Base-by-base conservation (phyloP, 2,888 invertebrate species). In the Agelastica alni region DNA sequence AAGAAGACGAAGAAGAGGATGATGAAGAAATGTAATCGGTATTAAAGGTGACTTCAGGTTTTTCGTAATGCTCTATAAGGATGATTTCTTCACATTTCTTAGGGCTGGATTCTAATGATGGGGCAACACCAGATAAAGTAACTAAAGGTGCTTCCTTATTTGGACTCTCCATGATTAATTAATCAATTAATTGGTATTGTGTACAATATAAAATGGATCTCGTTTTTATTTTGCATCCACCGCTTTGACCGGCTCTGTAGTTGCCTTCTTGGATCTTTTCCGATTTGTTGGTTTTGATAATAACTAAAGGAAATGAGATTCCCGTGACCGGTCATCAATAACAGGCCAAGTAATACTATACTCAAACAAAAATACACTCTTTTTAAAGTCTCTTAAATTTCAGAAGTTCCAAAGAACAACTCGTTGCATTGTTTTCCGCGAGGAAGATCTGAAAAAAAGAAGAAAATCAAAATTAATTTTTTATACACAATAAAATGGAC, bases 221-320 rank as follows among this genome's bases (percentile, higher is more conserved):
- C 46, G 37, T 52, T 56, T 28, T 39, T 54, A 53, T 63, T 66
- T 59, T 71, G 71, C 71, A 71, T 71, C 68, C 69, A 72, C 59
- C 71, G 67, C 47, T 69, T 66, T 6, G 73, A 75, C 71, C 76
- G 77, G 49, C 73, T 72, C 75, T 81, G 81, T 14, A 76, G 71
- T 80, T 82, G 83, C 81, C 82, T 82, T 66, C 83, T 76, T 22
- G 84, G 84, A 67, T 84, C 83, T 65, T 81, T 76, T 52, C 80
- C 80, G 57, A 80, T 76, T 63, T 79, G 76, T 31, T 48, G 58
- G 80, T 78, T 63, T 81, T 77, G 78, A 69, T 79, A 76, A 68
- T 80, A 79, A 56, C 79, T 77, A 66, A 78, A 76, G 67, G 77
- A 79, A 45, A 80, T 80, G 73, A 79, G 80, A 65, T 79, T 79